Base-by-base conservation (phyloP, 1,140 invertebrate genomes). In the Magallana ariakensis region DNA sequence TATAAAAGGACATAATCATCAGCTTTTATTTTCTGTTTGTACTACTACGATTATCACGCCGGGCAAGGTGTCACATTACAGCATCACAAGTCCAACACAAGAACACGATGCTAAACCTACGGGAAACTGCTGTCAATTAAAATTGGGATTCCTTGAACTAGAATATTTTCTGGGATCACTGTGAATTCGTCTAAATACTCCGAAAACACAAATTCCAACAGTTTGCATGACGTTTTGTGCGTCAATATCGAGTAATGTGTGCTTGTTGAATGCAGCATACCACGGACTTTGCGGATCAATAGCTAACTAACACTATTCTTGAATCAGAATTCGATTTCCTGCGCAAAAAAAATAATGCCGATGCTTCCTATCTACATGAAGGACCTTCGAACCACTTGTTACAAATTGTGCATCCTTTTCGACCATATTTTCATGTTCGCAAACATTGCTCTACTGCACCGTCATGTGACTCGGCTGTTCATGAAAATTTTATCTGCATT, bases 401-500 rank as follows among this genome's bases (percentile, higher is more conserved):
- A 84, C 53, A 19, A 56, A 60, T 19, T 16, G n/a, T 84, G 55
- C 56, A 58, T 33, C 82, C 53, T 58, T 58, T 55, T 84, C 84
- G 53, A 87, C 87, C 87, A 87, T 75, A 85, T 87, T 87, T 87
- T 83, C 88, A 87, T 85, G 83, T 80, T 85, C 83, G 75, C 54
- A 83, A 89, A 87, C 83, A 85, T 62, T 83, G 85, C 60, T 55
- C 57, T 83, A 87, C 60, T 54, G 57, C n/a, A 58, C 19, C 13
- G 80, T 87, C 88, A 89, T 85, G 85, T 89, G 88, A 89, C 83
- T 82, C 55, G 16, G n/a, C 80, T 66, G 83, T 89, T 89, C 88
- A 89, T 89, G 85, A 89, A 89, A 89, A 87, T 89, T 89, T 89
- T 83, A 89, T 89, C 85, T 85, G 83, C 88, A 89, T 89, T 87